Evolutionary conservation across 2,797 vertebrate species (phyloP), one percentile per base, ranked within the genome.

Genomic region (Hemitrygon akajei): DNA sequence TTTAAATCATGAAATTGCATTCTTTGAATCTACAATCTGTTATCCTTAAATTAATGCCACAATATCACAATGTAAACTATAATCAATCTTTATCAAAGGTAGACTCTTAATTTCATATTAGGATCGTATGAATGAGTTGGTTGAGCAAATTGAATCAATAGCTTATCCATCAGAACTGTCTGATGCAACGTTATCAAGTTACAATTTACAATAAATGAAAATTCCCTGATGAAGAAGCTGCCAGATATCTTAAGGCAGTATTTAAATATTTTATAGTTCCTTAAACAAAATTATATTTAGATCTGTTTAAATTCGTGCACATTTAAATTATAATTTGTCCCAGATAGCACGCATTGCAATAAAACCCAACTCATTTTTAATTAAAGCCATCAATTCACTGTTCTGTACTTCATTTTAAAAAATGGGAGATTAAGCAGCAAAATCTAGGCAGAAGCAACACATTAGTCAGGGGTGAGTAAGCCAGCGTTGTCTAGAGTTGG

Each of bases 191-290:
- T 87, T n/a, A 87, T 87, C 63, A 84, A 58, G 30, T 87, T 87
- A 63, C 84, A 66, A 66, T 34, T 87, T 63, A 87, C 58, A 66
- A 87, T 63, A 87, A 66, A 87, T 87, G 60, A 87, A 12, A 63
- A 87, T 66, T 87, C 58, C 84, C 30, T 66, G 27, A 34, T 20
- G 16, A 87, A 60, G 84, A 87, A 18, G 30, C 30, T 66, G 84
- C 60, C 58, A 87, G 16, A n/a, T 60, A 14, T 18, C n/a, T 34
- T n/a, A 47, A 47, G 30, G 3, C 58, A 34, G 16, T 34, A 16
- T 87, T 66, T 58, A 87, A 63, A 63, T 87, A 87, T 30, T 86
- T 87, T 63, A 87, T n/a, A 63, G 84, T 60, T 63, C n/a, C 60
- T 63, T 34, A n/a, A 7, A 14, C 58, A 66, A 87, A 87, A 66